phyloP scores from a whole-genome alignment of 2,113 vertebrate genomes.

The Dolichallabes microphthalmus region DNA sequence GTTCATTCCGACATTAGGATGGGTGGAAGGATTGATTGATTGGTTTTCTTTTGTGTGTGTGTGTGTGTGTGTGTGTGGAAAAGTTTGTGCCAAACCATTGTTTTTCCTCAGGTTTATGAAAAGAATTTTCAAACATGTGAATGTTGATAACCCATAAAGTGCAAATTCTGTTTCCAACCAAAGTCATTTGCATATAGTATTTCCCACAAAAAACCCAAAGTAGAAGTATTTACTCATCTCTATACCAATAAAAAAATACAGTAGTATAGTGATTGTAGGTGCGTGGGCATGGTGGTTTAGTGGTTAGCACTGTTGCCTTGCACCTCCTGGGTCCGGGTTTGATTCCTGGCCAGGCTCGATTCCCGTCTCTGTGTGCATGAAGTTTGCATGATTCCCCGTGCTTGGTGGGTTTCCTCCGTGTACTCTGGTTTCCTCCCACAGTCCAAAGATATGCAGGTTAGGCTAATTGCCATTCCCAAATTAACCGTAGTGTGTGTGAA shows the following conservation, averaged over 20 bases:
- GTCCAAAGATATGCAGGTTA: no score
- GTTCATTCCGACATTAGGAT: no score
- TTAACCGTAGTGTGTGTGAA: no score
- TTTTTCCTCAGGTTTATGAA: neutral
- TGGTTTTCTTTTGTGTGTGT: neutral
- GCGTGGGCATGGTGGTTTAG: no score
- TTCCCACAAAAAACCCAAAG: neutral
- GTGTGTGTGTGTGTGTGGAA: neutral
- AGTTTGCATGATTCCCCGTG: no score
- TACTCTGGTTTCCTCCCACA: no score
- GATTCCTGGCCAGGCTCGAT: no score
- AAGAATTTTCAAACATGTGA: neutral
- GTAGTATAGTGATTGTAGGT: neutral
- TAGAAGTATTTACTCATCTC: neutral
- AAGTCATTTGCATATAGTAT: neutral
- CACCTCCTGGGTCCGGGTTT: no score
- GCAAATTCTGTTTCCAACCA: neutral
- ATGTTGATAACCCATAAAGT: neutral
- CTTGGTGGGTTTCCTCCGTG: no score
- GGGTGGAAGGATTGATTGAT: neutral
- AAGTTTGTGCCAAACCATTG: neutral
- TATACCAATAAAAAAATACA: neutral
- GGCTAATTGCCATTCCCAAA: no score
- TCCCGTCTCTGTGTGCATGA: no score
- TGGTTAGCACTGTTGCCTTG: no score